Conservation (phyloP, 2,113 vertebrate genomes). For the Rhodinocichla rosea region DNA sequence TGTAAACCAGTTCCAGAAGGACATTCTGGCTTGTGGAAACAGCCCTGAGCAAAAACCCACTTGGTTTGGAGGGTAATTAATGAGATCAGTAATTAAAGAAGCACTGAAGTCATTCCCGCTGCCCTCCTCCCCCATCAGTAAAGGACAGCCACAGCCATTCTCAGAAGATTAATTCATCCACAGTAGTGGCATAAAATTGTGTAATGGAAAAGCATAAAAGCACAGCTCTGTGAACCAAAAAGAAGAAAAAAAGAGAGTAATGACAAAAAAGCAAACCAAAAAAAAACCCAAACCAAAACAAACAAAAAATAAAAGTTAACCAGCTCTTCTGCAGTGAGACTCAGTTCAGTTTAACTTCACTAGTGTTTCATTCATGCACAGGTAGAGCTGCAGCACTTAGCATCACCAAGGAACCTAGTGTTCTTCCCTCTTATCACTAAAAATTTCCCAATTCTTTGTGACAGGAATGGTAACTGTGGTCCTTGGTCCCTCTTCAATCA, state of each 20-base stretch:
- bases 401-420: neutral
- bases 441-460: neutral
- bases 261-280: neutral
- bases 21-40: conserved; percentile 24
- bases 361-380: neutral
- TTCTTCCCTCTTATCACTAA: neutral
- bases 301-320: neutral
- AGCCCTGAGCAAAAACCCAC: neutral
- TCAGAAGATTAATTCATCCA: neutral
- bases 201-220: neutral
- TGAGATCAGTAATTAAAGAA: conserved; percentile 35
- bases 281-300: neutral
- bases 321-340: neutral
- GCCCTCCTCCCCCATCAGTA: neutral
- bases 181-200: neutral
- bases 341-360: neutral
- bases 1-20: conserved; percentile 41
- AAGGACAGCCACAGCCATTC: neutral
- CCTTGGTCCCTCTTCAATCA: neutral
- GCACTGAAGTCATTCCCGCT: conserved; percentile 8
- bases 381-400: neutral
- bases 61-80: conserved; percentile 44
- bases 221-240: neutral
- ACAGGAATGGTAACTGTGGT: neutral
- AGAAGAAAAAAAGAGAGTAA: neutral